Evolutionary conservation across 2,888 invertebrate species (phyloP), one percentile per base, ranked within the genome.

Genomic region (Psococerastis gibbosa): DNA sequence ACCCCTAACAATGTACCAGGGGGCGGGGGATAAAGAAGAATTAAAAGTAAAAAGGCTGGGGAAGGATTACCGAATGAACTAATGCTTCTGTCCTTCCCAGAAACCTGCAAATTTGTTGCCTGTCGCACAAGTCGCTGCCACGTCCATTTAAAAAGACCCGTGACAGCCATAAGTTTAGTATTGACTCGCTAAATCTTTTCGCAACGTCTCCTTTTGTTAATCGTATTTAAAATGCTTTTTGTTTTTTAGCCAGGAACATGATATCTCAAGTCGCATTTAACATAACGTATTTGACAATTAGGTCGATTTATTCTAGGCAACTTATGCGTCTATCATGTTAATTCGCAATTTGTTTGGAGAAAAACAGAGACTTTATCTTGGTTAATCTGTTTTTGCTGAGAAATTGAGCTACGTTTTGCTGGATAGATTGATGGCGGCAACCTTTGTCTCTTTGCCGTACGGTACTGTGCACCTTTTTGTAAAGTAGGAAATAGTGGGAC

Each of bases 31-130:
- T 27, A 11, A 27, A 38, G 22, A 38, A 38, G 38, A 38, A 38
- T 38, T 38, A 38, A 38, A 38, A 38, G 38, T 38, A 38, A 38
- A 38, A 38, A 27, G n/a, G n/a, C n/a, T n/a, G n/a, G n/a, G n/a
- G n/a, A 33, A 38, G 38, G 38, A 38, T 20, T 18, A 16, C 22
- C 17, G 38, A 38, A 38, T 38, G 23, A 46, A 43, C 46, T 32
- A 35, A 45, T 43, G 46, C 47, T 51, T 51, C 49, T 50, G 52
- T 52, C 52, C 49, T 33, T 46, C 41, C 32, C 50, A 52, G 49
- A 50, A 49, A 52, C 52, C 52, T 50, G 52, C 47, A 48, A 50
- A 52, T 52, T 52, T 52, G 50, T 51, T 50, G 48, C 35, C 32
- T 41, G 49, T 48, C 49, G 38, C 22, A 20, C 15, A 38, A 17